Percentiles rank a stretch among this genome's conserved stretches.
These are phyloP conservation scores for Pogonognathellus flavescens DNA, from an alignment of 1,140 invertebrate species.

Conservation along the genomic window DNA sequence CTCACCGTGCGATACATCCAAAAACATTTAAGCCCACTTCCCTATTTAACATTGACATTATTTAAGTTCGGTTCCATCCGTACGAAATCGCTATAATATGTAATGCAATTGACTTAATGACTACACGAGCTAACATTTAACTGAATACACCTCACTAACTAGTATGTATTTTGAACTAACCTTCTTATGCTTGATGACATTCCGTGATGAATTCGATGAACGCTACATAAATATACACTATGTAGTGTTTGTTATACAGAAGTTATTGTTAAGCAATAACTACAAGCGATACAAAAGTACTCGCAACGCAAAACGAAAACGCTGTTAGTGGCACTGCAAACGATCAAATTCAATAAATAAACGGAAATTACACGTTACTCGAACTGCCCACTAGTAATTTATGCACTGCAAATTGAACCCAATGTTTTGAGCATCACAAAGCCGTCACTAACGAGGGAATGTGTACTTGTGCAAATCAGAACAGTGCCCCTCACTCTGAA, in stretches of 20 bases:
- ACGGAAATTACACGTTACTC: too few relatives aligned
- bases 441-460: too few relatives aligned
- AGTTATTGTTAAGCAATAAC: neutral
- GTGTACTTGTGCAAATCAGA: too few relatives aligned
- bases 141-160: neutral
- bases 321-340: too few relatives aligned
- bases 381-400: too few relatives aligned
- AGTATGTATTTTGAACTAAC: conserved; percentile 16
- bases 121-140: neutral
- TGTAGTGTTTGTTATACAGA: conserved; percentile 31
- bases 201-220: conserved; percentile 29
- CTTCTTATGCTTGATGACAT: conserved; percentile 40
- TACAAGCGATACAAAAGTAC: neutral
- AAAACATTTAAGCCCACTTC: neutral
- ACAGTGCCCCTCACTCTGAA: too few relatives aligned
- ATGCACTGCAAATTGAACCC: too few relatives aligned
- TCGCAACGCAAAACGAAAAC: neutral
- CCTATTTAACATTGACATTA: neutral
- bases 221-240: conserved; percentile 33
- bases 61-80: neutral
- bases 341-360: too few relatives aligned
- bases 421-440: too few relatives aligned
- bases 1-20: neutral
- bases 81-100: neutral
- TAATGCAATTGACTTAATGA: neutral